Percentiles rank a stretch among this genome's conserved stretches.
These are phyloP conservation scores for Chelonus insularis DNA, from an alignment of 1,140 invertebrate genomes.

Conservation along the genomic window DNA sequence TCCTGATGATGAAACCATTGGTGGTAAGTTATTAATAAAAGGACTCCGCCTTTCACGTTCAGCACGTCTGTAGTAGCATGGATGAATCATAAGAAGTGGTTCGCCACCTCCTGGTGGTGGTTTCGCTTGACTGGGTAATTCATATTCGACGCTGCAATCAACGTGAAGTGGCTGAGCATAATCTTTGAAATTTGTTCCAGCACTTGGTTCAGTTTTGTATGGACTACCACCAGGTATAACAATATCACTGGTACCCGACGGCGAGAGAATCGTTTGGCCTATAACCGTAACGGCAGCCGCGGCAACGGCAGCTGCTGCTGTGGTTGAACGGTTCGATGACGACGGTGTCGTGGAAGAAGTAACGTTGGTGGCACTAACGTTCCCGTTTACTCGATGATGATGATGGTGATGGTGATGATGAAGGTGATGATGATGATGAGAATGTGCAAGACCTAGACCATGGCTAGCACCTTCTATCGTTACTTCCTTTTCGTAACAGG, in stretches of 20 bases:
- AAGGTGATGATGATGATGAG: slow-evolving; percentile 18
- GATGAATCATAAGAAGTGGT: slow-evolving; percentile 81
- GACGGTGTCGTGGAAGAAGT: slow-evolving; percentile 1
- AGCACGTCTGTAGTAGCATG: slow-evolving; percentile 80
- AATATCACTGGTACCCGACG: slow-evolving; percentile 5
- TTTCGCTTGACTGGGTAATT: slow-evolving; percentile 78
- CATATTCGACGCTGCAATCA: slow-evolving; percentile 84
- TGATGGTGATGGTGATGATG: slow-evolving; percentile 24
- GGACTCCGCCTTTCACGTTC: slow-evolving; percentile 75
- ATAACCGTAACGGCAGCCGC: slow-evolving; percentile 15
- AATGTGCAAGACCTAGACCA: not conserved
- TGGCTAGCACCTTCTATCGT: slow-evolving; percentile 13
- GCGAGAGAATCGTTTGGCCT: slow-evolving; percentile 19
- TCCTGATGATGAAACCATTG: slow-evolving; percentile 43
- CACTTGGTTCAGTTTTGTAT: slow-evolving; percentile 19
- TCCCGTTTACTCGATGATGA: not conserved
- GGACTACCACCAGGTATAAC: slow-evolving; percentile 10
- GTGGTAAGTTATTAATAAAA: slow-evolving; percentile 74
- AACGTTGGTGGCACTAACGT: not conserved
- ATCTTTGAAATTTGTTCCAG: slow-evolving; percentile 62
- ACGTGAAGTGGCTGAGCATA: slow-evolving; percentile 79
- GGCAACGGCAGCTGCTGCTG: slow-evolving; percentile 9
- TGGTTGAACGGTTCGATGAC: slow-evolving; percentile 4
- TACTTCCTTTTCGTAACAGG: slow-evolving; percentile 23
- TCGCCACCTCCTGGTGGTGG: slow-evolving; percentile 76